Percentiles rank a stretch among this genome's conserved stretches.
Evolutionary conservation across 2,113 vertebrate genomes (phyloP).

Genomic region (Muntiacus reevesi): DNA sequence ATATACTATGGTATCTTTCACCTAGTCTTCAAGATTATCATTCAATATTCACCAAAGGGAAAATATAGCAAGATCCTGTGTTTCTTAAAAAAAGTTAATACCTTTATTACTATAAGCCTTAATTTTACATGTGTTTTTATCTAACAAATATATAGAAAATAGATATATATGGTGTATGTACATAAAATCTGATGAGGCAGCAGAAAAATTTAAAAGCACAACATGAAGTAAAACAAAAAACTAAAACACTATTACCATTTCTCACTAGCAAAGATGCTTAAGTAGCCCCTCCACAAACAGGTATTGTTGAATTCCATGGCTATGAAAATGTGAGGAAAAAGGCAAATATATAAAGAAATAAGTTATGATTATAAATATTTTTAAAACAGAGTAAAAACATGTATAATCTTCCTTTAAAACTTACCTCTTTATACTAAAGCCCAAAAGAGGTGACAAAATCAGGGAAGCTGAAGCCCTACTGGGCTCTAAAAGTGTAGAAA

Average conservation of each 20-base stretch:
- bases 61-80: neutral
- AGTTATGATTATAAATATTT: neutral
- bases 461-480: neutral
- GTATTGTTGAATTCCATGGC: neutral
- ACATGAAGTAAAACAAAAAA: neutral
- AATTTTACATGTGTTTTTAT: conserved; percentile 33
- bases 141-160: conserved; percentile 3
- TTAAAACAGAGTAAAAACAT: conserved; percentile 11
- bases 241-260: neutral
- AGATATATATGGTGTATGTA: neutral
- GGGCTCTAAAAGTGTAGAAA: neutral
- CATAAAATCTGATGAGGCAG: neutral
- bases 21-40: neutral
- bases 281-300: neutral
- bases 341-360: neutral
- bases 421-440: neutral
- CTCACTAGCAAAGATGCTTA: neutral
- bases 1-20: neutral
- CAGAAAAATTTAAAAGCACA: conserved; percentile 15
- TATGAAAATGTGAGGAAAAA: conserved; percentile 11
- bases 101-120: neutral
- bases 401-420: neutral
- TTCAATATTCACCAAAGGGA: conserved; percentile 15
- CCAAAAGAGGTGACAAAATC: neutral
- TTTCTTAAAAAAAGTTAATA: neutral